Percentiles rank a stretch among this genome's conserved stretches.
These are phyloP conservation scores for Dusona sp. DNA, from an alignment of 2,888 invertebrate genomes.

Conservation along the genomic window DNA sequence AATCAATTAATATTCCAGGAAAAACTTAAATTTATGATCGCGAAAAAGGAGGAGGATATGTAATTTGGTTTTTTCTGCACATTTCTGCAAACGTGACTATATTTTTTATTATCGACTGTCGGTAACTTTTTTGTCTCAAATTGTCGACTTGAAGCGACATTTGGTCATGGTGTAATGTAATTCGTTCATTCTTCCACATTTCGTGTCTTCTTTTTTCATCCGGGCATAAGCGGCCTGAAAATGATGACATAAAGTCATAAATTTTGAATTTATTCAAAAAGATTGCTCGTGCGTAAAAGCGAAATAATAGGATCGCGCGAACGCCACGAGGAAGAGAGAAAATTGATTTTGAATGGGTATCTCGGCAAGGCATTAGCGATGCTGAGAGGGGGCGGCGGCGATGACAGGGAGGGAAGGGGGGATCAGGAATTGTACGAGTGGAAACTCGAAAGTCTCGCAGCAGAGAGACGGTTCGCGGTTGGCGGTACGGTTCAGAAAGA, in stretches of 20 bases:
- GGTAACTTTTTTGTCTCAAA: background rate
- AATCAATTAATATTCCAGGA: too few species aligned
- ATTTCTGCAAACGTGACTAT: background rate
- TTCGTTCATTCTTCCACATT: background rate
- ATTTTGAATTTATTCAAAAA: background rate
- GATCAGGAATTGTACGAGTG: conserved; percentile 75
- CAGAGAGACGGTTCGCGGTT: conserved; percentile 68
- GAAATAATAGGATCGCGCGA: background rate
- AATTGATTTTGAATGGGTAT: conserved; percentile 28
- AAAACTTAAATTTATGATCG: too few species aligned
- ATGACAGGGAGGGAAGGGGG: conserved; percentile 66
- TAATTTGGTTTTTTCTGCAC: too few species aligned
- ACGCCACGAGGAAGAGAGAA: background rate
- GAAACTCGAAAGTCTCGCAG: conserved; percentile 78
- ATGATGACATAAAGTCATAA: background rate
- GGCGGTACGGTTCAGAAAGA: conserved; percentile 87
- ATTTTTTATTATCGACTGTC: background rate
- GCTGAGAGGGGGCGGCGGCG: conserved; percentile 58
- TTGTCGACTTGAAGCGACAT: background rate
- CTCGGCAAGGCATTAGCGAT: conserved; percentile 32
- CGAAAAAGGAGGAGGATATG: too few species aligned
- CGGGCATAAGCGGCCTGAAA: background rate
- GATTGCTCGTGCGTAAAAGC: background rate
- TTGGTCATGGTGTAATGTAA: background rate
- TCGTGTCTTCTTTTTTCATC: background rate